A percentile compares a stretch with the other conserved stretches of the same genome.
Evolutionary conservation across 2,797 vertebrate genomes (phyloP).

Genomic region (Pterois miles): DNA sequence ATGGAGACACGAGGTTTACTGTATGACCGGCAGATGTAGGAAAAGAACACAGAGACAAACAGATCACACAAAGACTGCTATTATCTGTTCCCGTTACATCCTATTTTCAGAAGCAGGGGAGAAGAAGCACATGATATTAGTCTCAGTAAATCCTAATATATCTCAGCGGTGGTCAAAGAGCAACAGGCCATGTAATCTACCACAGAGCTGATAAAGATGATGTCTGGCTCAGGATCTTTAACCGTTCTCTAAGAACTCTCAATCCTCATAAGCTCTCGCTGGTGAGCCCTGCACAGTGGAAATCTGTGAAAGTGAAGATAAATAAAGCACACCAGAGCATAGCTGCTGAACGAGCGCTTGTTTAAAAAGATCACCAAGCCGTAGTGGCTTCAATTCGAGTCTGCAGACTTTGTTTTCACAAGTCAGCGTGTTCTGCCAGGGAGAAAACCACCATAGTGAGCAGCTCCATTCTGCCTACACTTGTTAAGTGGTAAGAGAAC

Average conservation of each 20-base stretch:
- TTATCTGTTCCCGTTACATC: conserved; percentile 59
- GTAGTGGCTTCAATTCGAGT: conserved; percentile 32
- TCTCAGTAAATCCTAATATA: conserved; percentile 30
- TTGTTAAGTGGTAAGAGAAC: conserved; percentile 56
- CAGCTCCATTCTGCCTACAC: conserved; percentile 49
- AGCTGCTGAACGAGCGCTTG: conserved; percentile 29
- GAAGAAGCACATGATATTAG: conserved; percentile 66
- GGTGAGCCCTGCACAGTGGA: not conserved
- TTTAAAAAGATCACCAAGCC: conserved; percentile 7
- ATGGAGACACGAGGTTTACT: conserved; percentile 62
- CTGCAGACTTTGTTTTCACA: conserved; percentile 45
- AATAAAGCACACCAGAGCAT: conserved; percentile 22
- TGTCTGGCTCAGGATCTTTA: conserved; percentile 32
- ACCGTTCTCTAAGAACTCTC: conserved; percentile 17
- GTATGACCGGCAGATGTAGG: conserved; percentile 52
- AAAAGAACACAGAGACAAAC: conserved; percentile 38
- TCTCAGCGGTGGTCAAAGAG: conserved; percentile 33
- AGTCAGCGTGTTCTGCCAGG: conserved; percentile 43
- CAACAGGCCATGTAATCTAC: conserved; percentile 38
- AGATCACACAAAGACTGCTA: conserved; percentile 58
- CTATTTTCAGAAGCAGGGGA: conserved; percentile 45
- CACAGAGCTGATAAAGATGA: conserved; percentile 36
- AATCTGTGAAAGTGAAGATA: conserved; percentile 24
- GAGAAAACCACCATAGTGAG: conserved; percentile 44
- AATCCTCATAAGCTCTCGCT: conserved; percentile 16